These are phyloP conservation scores for Sycon ciliatum DNA, from an alignment of 37 sponge, comb jelly and placozoan genomes.

Conservation along the genomic window DNA sequence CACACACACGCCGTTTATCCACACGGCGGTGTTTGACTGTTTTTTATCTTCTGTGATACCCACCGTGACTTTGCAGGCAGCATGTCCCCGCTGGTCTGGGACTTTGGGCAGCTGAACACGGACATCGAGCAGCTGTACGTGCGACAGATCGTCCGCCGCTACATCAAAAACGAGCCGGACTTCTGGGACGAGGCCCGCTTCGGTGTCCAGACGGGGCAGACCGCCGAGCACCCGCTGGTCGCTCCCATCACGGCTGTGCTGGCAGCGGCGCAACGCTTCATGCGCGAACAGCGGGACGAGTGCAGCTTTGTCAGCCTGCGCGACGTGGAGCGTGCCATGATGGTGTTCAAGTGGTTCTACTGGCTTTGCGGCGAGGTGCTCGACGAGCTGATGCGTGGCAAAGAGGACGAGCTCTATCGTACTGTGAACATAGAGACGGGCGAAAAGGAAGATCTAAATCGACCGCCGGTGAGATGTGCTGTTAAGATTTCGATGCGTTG, in stretches of 20 bases:
- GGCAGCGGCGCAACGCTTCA: constrained; percentile 56
- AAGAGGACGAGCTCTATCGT: neutral
- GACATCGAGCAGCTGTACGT: constrained; percentile 59
- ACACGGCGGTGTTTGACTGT: too few species aligned
- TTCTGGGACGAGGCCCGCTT: too few species aligned
- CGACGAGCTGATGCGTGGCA: neutral
- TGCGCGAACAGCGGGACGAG: constrained; percentile 56
- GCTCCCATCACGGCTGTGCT: constrained; percentile 38
- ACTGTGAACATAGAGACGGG: too few species aligned
- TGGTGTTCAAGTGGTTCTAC: constrained; percentile 33
- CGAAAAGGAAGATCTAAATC: too few species aligned
- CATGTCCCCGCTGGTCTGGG: constrained; percentile 83
- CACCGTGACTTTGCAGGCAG: too few species aligned
- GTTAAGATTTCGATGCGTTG: too few species aligned
- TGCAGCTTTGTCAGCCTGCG: constrained; percentile 63
- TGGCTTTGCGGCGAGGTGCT: neutral
- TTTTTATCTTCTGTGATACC: too few species aligned
- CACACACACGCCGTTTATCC: too few species aligned
- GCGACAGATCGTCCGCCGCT: constrained; percentile 60
- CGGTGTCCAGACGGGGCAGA: too few species aligned
- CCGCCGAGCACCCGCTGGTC: constrained; percentile 1
- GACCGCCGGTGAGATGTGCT: too few species aligned
- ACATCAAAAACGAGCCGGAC: too few species aligned
- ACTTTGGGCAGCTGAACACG: constrained; percentile 77
- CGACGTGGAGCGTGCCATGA: constrained; percentile 53